Evolutionary conservation across 2,797 vertebrate genomes (phyloP).

Genomic region (Acanthurus lineatus): DNA sequence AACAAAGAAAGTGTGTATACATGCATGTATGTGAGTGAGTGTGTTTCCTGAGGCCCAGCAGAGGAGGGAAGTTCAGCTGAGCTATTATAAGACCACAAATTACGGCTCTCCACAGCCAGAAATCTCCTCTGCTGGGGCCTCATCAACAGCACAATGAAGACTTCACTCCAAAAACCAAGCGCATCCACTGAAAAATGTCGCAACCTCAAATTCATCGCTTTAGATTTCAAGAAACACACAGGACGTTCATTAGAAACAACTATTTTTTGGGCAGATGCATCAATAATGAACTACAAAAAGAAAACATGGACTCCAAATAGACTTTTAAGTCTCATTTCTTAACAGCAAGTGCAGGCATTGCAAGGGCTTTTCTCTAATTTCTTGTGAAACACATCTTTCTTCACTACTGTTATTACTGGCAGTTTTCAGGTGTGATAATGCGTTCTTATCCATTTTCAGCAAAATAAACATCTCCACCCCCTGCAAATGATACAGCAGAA

Average conservation of each 20-base stretch:
- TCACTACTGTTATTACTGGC: slow-evolving; percentile 3
- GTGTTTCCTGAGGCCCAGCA: slow-evolving; percentile 61
- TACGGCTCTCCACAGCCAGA: slow-evolving; percentile 53
- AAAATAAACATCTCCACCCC: slow-evolving; percentile 17
- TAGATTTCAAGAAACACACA: neutral
- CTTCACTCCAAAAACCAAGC: slow-evolving; percentile 32
- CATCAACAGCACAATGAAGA: slow-evolving; percentile 45
- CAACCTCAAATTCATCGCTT: slow-evolving; percentile 17
- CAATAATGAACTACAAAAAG: neutral
- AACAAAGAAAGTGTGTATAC: slow-evolving; percentile 49
- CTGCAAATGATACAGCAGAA: neutral
- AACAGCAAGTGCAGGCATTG: neutral
- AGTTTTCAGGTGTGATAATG: slow-evolving; percentile 4
- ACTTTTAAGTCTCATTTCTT: neutral
- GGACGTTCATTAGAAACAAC: neutral
- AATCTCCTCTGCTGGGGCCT: slow-evolving; percentile 48
- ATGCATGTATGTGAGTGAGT: slow-evolving; percentile 20
- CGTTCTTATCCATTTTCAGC: neutral
- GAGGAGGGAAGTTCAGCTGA: slow-evolving; percentile 68
- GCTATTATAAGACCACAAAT: slow-evolving; percentile 78
- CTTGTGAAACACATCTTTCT: neutral
- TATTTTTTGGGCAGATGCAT: neutral
- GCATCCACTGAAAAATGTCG: slow-evolving; percentile 32
- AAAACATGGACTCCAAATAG: neutral
- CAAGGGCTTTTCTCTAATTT: neutral